phyloP scores from a whole-genome alignment of 2,113 vertebrate genomes.

The Pithys albifrons region DNA sequence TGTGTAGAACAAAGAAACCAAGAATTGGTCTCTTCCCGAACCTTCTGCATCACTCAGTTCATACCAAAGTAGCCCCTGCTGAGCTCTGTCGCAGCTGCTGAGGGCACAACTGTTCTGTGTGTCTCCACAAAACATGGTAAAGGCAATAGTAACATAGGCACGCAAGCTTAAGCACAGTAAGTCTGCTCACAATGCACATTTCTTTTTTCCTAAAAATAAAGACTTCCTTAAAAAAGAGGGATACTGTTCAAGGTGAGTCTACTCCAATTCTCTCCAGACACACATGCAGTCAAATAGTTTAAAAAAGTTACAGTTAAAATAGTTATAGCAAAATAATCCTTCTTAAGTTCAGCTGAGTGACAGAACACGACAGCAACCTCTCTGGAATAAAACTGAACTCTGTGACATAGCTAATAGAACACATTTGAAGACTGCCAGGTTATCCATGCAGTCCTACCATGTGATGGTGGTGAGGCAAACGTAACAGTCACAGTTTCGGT shows the following conservation, averaged over 20 bases:
- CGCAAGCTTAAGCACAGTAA: not conserved
- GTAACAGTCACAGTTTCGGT: conserved; percentile 84
- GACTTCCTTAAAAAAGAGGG: not conserved
- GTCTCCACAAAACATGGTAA: not conserved
- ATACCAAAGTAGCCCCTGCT: not conserved
- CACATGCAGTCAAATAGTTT: not conserved
- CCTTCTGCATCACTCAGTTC: not conserved
- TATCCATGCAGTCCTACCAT: conserved; percentile 73
- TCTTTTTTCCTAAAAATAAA: not conserved
- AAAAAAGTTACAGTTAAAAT: not conserved
- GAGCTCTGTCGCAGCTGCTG: not conserved
- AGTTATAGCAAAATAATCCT: not conserved
- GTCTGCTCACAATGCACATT: not conserved
- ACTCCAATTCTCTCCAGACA: not conserved
- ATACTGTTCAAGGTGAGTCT: not conserved
- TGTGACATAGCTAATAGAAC: not conserved
- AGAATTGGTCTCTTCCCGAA: not conserved
- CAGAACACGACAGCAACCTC: not conserved
- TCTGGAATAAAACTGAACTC: not conserved
- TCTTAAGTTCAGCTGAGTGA: not conserved
- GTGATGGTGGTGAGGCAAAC: conserved; percentile 69
- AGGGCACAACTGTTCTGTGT: not conserved
- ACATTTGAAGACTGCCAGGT: not conserved
- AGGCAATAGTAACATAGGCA: not conserved
- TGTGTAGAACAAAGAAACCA: not conserved